A percentile compares a stretch with the other conserved stretches of the same genome.
These are phyloP conservation scores for Micrastur ruficollis DNA, from an alignment of 2,797 vertebrate species.

Conservation along the genomic window DNA sequence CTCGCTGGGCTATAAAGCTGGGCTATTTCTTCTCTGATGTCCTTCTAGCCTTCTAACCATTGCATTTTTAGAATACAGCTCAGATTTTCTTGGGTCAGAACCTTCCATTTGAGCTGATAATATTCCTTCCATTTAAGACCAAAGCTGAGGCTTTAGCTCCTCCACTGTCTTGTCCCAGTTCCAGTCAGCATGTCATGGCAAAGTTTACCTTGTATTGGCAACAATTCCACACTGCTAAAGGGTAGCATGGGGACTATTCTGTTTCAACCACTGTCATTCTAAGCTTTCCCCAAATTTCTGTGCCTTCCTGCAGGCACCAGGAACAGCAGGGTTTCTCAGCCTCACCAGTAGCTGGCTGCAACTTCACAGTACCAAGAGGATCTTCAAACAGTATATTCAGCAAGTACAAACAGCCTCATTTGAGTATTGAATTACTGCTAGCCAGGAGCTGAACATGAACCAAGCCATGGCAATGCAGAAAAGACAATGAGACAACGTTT, in stretches of 20 bases:
- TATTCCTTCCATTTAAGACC: neutral
- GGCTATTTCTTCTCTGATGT: neutral
- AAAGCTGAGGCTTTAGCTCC: neutral
- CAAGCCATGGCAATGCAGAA: neutral
- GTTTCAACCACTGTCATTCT: constrained; percentile 33
- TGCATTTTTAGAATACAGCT: neutral
- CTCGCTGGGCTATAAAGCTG: neutral
- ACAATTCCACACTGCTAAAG: neutral
- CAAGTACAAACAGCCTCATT: neutral
- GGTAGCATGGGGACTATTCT: constrained; percentile 19
- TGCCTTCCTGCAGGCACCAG: neutral
- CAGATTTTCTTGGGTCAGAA: neutral
- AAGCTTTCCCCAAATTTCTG: neutral
- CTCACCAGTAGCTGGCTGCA: neutral
- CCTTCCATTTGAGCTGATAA: neutral
- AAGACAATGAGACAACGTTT: neutral
- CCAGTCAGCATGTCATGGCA: neutral
- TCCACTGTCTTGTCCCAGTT: neutral
- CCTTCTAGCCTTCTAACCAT: neutral
- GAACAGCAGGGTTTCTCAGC: neutral
- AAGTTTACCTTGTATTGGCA: constrained; percentile 15
- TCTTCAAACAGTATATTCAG: neutral
- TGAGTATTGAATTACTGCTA: neutral
- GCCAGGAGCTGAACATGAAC: neutral
- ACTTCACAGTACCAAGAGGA: neutral